phyloP scores from a whole-genome alignment of 2,888 invertebrate genomes.

The Apamea anceps region DNA sequence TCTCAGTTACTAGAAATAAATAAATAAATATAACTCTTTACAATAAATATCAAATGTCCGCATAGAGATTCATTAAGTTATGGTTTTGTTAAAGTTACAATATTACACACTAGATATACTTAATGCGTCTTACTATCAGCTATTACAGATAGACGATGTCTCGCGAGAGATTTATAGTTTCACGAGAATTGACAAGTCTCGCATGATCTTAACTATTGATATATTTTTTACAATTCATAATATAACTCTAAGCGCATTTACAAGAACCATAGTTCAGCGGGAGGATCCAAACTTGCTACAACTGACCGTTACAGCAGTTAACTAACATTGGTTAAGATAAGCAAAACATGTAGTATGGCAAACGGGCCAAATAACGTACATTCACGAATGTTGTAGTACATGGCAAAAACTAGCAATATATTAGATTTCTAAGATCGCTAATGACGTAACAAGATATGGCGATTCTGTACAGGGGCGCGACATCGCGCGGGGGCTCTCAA shows the following conservation, averaged over 20 bases:
- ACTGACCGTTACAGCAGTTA: slow-evolving; percentile 8
- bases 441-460: slow-evolving; percentile 47
- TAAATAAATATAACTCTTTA: slow-evolving; percentile 85
- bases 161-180: background rate
- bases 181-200: slow-evolving; percentile 14
- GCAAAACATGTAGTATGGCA: slow-evolving; percentile 23
- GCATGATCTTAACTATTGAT: slow-evolving; percentile 7
- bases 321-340: slow-evolving; percentile 12
- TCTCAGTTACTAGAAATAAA: slow-evolving; percentile 85
- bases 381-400: slow-evolving; percentile 12
- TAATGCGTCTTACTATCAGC: slow-evolving; percentile 8
- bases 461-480: slow-evolving; percentile 24
- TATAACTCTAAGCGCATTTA: slow-evolving; percentile 7
- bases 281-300: background rate
- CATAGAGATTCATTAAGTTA: slow-evolving; percentile 52
- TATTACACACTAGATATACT: slow-evolving; percentile 4
- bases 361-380: slow-evolving; percentile 31
- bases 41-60: slow-evolving; percentile 73
- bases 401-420: slow-evolving; percentile 54
- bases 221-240: background rate
- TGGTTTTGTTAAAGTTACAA: slow-evolving; percentile 25
- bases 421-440: slow-evolving; percentile 54
- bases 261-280: background rate
- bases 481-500: background rate
- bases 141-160: slow-evolving; percentile 23